A percentile compares a stretch with the other conserved stretches of the same genome.
Conservation (phyloP, 2,888 invertebrate species). For the Epistrophella euchroma region DNA sequence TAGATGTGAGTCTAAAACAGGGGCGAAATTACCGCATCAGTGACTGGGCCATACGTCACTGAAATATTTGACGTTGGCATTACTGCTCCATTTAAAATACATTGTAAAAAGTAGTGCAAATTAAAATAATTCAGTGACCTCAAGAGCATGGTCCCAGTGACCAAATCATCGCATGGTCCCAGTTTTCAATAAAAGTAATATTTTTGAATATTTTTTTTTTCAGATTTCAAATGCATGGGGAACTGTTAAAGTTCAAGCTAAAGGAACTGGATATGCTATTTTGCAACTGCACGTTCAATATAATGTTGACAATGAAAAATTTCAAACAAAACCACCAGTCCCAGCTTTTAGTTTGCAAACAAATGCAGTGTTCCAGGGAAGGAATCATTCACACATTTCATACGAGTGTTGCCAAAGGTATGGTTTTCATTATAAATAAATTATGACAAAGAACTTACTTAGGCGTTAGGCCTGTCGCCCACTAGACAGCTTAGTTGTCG, state of each 20-base stretch:
- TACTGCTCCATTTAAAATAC: no score
- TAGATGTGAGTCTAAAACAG: slow-evolving; percentile 86
- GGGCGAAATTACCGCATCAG: no score
- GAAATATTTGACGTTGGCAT: no score
- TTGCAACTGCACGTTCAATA: slow-evolving; percentile 95
- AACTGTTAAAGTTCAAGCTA: slow-evolving; percentile 93
- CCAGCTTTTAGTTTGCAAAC: slow-evolving; percentile 90
- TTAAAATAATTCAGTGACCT: no score
- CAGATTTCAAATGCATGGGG: slow-evolving; percentile 95
- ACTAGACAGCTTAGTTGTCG: no score
- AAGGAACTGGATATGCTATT: slow-evolving; percentile 94
- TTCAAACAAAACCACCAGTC: slow-evolving; percentile 91
- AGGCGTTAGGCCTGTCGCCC: no score
- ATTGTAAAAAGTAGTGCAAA: no score
- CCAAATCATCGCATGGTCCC: no score
- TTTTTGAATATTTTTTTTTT: slow-evolving; percentile 39
- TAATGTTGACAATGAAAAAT: slow-evolving; percentile 91
- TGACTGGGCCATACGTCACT: no score
- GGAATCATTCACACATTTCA: slow-evolving; percentile 95
- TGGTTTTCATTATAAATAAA: slow-evolving; percentile 71
- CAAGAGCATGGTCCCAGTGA: no score
- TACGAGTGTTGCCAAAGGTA: slow-evolving; percentile 93
- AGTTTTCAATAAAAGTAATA: not conserved
- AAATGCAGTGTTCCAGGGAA: slow-evolving; percentile 89
- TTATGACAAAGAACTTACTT: no score